Conservation (phyloP, 2,888 invertebrate species). For the Dolichopus griseipennis region DNA sequence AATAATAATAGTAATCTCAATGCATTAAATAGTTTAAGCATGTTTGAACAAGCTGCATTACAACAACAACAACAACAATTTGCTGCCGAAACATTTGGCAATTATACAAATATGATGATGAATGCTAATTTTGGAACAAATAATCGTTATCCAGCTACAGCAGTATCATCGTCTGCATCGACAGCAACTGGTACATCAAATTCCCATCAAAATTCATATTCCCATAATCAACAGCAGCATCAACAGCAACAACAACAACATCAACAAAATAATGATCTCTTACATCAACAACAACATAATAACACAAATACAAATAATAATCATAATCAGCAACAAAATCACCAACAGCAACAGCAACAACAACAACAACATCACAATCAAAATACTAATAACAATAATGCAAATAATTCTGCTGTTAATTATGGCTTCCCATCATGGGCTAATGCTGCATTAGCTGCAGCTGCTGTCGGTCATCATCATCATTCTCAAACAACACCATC, state of each 20-base stretch:
- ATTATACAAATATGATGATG: conserved; percentile 26
- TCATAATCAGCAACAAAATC: conserved; percentile 19
- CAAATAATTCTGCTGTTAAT: conserved; percentile 20
- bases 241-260: not conserved
- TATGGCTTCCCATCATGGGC: conserved; percentile 22
- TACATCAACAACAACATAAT: not conserved
- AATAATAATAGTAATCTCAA: conserved; percentile 20
- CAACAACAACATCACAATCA: conserved; percentile 25
- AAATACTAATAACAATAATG: conserved; percentile 23
- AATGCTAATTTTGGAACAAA: conserved; percentile 9
- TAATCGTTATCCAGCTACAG: conserved; percentile 20
- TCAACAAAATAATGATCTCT: not conserved
- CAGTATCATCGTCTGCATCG: conserved; percentile 21
- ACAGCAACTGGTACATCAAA: conserved; percentile 22
- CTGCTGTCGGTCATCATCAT: conserved; percentile 19
- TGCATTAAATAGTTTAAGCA: conserved; percentile 22
- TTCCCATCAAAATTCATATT: conserved; percentile 17
- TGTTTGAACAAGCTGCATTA: conserved; percentile 13
- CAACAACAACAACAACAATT: conserved; percentile 23
- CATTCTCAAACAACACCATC: conserved; percentile 28
- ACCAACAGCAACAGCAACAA: conserved; percentile 16
- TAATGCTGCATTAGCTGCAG: conserved; percentile 22
- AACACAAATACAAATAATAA: not conserved
- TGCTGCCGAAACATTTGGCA: conserved; percentile 22
- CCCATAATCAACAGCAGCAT: not conserved